Conservation (phyloP, 2,113 vertebrate species). For the Eupsittula cactorum region DNA sequence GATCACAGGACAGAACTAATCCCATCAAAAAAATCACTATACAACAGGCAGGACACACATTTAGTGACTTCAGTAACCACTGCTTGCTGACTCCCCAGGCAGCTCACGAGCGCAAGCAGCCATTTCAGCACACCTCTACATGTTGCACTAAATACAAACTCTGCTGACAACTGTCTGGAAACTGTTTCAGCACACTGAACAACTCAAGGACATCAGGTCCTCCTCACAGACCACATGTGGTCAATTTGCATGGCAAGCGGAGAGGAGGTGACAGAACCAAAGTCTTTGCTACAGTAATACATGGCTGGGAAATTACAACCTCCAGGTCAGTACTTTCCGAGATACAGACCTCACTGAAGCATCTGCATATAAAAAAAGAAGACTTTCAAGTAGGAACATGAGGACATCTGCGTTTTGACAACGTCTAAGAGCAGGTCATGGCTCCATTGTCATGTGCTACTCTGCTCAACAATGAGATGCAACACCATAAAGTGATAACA, state of each 20-base stretch:
- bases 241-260: neutral
- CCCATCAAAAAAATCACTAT: neutral
- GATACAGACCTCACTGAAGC: neutral
- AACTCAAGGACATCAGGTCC: neutral
- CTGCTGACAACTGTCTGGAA: neutral
- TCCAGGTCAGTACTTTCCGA: neutral
- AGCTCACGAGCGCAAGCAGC: neutral
- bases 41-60: neutral
- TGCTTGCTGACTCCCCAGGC: neutral
- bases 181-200: neutral
- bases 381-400: neutral
- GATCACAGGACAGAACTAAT: neutral
- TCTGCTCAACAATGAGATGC: neutral
- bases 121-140: conserved; percentile 4
- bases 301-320: neutral
- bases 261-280: neutral
- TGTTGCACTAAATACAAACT: conserved; percentile 1
- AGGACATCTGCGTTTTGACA: neutral
- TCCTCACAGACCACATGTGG: neutral
- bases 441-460: neutral
- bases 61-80: neutral
- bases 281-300: neutral
- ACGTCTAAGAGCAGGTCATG: neutral
- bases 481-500: neutral
- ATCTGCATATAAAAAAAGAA: neutral